Conservation (phyloP, 1,140 invertebrate species). For the Drosophila busckii region DNA sequence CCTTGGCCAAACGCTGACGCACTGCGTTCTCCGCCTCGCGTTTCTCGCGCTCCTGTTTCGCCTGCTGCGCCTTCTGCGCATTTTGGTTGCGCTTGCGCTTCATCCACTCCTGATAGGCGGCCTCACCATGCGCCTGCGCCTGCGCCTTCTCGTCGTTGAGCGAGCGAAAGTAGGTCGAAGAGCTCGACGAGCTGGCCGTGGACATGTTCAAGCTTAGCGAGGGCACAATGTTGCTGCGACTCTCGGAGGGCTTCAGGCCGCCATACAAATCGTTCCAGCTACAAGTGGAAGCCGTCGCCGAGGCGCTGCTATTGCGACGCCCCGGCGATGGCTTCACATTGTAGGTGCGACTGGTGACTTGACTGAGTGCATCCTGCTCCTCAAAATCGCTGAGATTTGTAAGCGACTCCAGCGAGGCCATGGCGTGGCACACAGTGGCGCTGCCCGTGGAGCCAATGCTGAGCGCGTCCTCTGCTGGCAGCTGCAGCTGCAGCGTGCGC, state of each 20-base stretch:
- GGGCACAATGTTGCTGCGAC: slow-evolving; percentile 38
- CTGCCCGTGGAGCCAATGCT: slow-evolving; percentile 5
- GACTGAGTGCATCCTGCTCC: slow-evolving; percentile 10
- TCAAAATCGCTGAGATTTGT: neutral
- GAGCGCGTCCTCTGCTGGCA: neutral
- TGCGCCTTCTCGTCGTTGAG: slow-evolving; percentile 34
- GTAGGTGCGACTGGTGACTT: slow-evolving; percentile 47
- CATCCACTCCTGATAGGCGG: slow-evolving; percentile 40
- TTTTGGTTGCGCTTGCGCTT: slow-evolving; percentile 47
- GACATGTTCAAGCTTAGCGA: slow-evolving; percentile 30
- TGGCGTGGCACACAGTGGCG: neutral
- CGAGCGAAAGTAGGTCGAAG: slow-evolving; percentile 43
- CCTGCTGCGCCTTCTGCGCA: slow-evolving; percentile 27
- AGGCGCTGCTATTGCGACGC: slow-evolving; percentile 23
- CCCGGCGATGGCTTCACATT: slow-evolving; percentile 6
- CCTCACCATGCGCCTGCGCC: slow-evolving; percentile 9
- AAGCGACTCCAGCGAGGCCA: too few species aligned
- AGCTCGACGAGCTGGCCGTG: slow-evolving; percentile 10
- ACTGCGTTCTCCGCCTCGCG: slow-evolving; percentile 25
- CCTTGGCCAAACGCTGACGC: slow-evolving; percentile 41
- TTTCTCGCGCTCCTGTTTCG: slow-evolving; percentile 31
- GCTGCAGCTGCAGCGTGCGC: too few species aligned
- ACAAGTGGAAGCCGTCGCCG: slow-evolving; percentile 46
- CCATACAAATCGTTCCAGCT: slow-evolving; percentile 56
- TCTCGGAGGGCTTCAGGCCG: slow-evolving; percentile 28